Base-by-base conservation (phyloP, 2,113 vertebrate species). In the Dunckerocampus dactyliophorus region DNA sequence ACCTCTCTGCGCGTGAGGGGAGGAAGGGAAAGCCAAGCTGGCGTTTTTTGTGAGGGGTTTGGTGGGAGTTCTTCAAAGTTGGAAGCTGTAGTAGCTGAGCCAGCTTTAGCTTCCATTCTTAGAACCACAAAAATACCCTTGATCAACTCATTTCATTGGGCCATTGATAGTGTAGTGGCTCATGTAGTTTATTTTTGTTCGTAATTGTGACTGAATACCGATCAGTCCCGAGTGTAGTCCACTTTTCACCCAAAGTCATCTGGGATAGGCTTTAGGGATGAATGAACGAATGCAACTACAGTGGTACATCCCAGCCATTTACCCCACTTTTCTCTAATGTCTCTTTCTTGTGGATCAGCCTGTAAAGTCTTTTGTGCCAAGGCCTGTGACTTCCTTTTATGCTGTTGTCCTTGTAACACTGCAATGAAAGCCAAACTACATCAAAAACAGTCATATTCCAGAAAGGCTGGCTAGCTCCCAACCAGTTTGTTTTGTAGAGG, bases 1-100 rank as follows among this genome's bases (percentile, higher is more conserved):
- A 90, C 89, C 90, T 88, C 82, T 84, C 79, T 83, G 84, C 80
- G 61, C 61, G 31, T 74, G 74, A 82, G 62, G 67, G 82, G 75
- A 73, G 81, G 72, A 61, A 71, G 77, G 72, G 74, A 59, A 75
- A 60, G 77, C 52, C 70, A 81, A 77, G 69, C 71, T 76, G 67
- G n/a, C 48, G 47, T 77, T 84, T 42, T 43, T 62, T 59, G 62
- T 60, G 47, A 77, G 64, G 62, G 47, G 69, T 13, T 43, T 6
- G 6, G 12, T 5, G 39, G 39, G 39, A 12, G 39, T 43, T 43
- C 73, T 62, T 54, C 66, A 57, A 67, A 66, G 71, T 14, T 19
- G 72, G 73, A 73, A 65, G 67, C 74, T 82, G 65, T 73, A 69
- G 65, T 71, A 82, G 77, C 75, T 79, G 48, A 57, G 53, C 52